Base-by-base conservation (phyloP, 2,888 invertebrate genomes). In the Drosophila lutescens region DNA sequence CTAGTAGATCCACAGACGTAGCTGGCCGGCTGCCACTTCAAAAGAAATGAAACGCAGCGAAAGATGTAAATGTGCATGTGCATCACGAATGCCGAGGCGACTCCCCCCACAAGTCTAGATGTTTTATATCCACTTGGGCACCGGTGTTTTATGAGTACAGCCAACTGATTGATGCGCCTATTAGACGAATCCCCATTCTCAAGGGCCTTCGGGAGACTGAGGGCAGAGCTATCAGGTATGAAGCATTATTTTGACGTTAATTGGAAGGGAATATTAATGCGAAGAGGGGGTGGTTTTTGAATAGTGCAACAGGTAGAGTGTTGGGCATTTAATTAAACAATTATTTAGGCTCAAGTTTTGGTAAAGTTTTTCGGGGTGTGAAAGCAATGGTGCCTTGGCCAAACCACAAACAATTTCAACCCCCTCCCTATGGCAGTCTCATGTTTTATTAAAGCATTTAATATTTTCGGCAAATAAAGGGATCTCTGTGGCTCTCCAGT, bases 111-210 rank as follows among this genome's bases (percentile, higher is more conserved):
- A 43, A 40, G 40, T 43, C 68, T 70, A 57, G 76, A 79, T 81
- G 74, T 85, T 83, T 80, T 82, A 80, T 83, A 79, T 83, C 79
- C 61, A 79, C 80, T 80, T 70, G 56, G 63, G 56, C 46, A 60
- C 36, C 43, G 69, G 70, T 84, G 80, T 80, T 86, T 86, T 86
- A 81, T 83, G 85, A 77, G 78, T 76, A 75, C 78, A 74, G 74
- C 80, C 66, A 75, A 70, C 85, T 85, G 85, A 86, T 86, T 86
- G 86, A 86, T 86, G 85, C 77, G 78, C 77, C 86, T 83, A 86
- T 88, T 83, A 83, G 83, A 83, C 83, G 83, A 83, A 78, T 87
- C 79, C 71, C 75, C 87, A 68, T 66, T 75, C 76, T 69, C 61
- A 57, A n/a, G n/a, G n/a, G n/a, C n/a, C n/a, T n/a, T n/a, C n/a